A percentile compares a stretch with the other conserved stretches of the same genome.
Conservation (phyloP, 64 coral and sea anemone species). For the Montipora foliosa region DNA sequence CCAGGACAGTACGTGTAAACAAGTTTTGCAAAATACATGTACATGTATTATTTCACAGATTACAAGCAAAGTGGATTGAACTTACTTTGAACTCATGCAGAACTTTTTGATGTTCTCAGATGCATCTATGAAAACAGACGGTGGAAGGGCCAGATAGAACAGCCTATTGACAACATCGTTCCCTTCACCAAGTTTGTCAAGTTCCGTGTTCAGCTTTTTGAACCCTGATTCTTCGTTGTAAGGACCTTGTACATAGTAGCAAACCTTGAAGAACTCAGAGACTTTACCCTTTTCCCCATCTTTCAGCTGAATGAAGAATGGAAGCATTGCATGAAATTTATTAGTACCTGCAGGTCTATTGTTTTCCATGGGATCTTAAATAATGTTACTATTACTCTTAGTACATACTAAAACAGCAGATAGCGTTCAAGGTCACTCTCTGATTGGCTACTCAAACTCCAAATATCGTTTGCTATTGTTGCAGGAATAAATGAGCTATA, state of each 20-base stretch:
- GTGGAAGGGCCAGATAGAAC: conserved; percentile 95
- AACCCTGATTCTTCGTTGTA: conserved; percentile 89
- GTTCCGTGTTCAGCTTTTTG: conserved; percentile 64
- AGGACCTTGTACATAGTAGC: conserved; percentile 84
- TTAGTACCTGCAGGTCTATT: no score
- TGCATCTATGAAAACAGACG: conserved; percentile 92
- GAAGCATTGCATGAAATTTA: no score
- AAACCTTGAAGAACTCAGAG: conserved; percentile 88
- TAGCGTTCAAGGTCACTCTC: no score
- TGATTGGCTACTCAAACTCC: no score
- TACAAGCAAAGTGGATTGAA: background rate
- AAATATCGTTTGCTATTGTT: no score
- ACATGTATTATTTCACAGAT: no score
- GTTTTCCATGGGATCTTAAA: no score
- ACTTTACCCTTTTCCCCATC: conserved; percentile 74
- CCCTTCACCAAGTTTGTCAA: conserved; percentile 73
- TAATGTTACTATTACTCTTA: no score
- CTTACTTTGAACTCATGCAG: conserved; percentile 88
- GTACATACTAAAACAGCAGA: no score
- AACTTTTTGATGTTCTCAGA: conserved; percentile 87
- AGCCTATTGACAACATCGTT: conserved; percentile 81
- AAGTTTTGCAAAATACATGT: no score
- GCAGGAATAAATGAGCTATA: no score
- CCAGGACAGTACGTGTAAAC: no score
- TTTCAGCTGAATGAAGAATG: conserved; percentile 65